Percentiles rank a stretch among this genome's conserved stretches.
phyloP scores from a whole-genome alignment of 1,140 invertebrate genomes.

The Polypedilum pembai region DNA sequence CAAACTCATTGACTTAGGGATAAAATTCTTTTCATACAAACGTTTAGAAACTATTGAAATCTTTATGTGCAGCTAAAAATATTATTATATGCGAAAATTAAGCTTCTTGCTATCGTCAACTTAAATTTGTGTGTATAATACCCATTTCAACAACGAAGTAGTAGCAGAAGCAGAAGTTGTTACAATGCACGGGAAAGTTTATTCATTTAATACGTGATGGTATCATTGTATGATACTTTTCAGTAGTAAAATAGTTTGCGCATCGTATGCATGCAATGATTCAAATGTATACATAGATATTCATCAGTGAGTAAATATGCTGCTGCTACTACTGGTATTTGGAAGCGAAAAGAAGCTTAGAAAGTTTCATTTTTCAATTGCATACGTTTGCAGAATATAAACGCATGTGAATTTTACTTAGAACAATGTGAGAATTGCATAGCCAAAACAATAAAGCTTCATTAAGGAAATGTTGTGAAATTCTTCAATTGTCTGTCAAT shows the following conservation, averaged over 20 bases:
- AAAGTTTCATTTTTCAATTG: too few relatives aligned
- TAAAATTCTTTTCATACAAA: neutral
- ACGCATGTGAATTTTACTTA: too few relatives aligned
- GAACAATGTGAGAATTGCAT: too few relatives aligned
- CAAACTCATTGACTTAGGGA: neutral
- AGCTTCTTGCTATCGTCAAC: neutral
- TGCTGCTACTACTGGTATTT: too few relatives aligned
- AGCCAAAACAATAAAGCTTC: too few relatives aligned
- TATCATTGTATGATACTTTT: neutral
- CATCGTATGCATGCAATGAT: neutral
- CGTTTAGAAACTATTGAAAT: neutral
- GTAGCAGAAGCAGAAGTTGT: neutral
- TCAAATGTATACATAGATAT: neutral
- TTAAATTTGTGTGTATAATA: neutral
- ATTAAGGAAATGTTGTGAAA: too few relatives aligned
- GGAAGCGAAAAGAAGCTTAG: neutral
- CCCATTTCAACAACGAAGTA: neutral
- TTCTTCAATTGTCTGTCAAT: too few relatives aligned
- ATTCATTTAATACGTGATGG: slow-evolving; percentile 18
- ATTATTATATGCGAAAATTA: neutral
- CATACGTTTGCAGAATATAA: too few relatives aligned
- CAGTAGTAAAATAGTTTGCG: neutral
- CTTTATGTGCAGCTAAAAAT: neutral
- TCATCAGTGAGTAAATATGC: neutral
- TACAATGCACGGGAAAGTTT: neutral